phyloP scores from a whole-genome alignment of 2,888 invertebrate genomes.

The Nomada ruficornis region DNA sequence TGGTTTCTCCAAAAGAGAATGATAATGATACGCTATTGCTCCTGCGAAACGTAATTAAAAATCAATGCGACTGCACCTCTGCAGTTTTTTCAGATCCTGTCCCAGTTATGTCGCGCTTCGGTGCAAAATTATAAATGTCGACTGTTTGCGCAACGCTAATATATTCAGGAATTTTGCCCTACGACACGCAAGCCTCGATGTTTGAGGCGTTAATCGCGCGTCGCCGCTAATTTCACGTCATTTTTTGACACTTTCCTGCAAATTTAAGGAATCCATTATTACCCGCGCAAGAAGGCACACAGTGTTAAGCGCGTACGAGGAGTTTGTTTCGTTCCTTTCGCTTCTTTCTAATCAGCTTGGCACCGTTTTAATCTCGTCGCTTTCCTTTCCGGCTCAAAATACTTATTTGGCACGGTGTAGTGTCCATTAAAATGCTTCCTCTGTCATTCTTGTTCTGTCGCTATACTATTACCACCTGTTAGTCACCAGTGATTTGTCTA shows the following conservation, averaged over 20 bases:
- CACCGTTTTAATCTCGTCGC: constrained; percentile 65
- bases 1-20: neutral
- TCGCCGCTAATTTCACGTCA: neutral
- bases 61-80: no score
- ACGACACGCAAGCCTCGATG: neutral
- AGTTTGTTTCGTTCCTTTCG: constrained; percentile 55
- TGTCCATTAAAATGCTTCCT: constrained; percentile 50
- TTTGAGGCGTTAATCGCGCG: neutral
- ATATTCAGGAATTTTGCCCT: neutral
- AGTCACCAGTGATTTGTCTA: neutral
- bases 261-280: constrained; percentile 31
- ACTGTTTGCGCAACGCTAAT: no score
- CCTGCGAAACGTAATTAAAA: neutral
- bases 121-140: neutral
- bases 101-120: neutral
- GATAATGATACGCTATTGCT: neutral
- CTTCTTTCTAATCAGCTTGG: constrained; percentile 67
- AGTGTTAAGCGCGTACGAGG: constrained; percentile 19
- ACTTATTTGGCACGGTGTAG: constrained; percentile 61
- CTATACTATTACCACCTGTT: constrained; percentile 30
- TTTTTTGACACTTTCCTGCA: constrained; percentile 4
- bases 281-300: neutral
- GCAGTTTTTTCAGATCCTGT: constrained; percentile 19
- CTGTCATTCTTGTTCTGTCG: neutral
- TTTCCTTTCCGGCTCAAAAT: constrained; percentile 65